Conservation (phyloP, 2,113 vertebrate genomes). For the Lepus timidus region DNA sequence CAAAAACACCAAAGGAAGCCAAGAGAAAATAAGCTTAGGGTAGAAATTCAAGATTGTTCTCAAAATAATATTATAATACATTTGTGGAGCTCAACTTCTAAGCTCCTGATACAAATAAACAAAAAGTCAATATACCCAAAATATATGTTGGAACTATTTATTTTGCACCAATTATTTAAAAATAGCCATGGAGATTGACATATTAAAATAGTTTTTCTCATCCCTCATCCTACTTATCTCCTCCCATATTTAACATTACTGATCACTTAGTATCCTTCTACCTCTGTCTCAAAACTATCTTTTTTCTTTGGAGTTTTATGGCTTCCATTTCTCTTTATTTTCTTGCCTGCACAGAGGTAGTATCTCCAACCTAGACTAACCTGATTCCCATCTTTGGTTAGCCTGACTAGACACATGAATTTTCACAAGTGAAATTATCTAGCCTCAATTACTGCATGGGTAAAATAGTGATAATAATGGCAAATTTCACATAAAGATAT, state of each 20-base stretch:
- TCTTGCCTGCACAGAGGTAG: not conserved
- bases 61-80: conserved; percentile 50
- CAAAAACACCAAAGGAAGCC: conserved; percentile 53
- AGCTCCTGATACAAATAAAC: conserved; percentile 51
- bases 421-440: conserved; percentile 2
- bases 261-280: not conserved
- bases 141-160: not conserved
- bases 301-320: not conserved
- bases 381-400: not conserved
- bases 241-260: not conserved
- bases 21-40: not conserved
- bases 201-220: conserved; percentile 16
- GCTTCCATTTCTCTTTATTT: not conserved
- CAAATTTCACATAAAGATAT: not conserved
- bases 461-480: conserved; percentile 43
- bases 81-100: conserved; percentile 53
- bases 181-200: not conserved
- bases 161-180: conserved; percentile 44
- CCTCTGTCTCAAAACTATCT: not conserved
- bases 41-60: not conserved
- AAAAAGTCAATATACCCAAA: conserved; percentile 24
- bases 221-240: not conserved
- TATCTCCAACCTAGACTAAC: conserved; percentile 31
- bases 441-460: not conserved
- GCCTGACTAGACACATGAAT: not conserved